Percentiles rank a stretch among this genome's conserved stretches.
phyloP scores from a whole-genome alignment of 2,797 vertebrate species.

The Mionectes olivaceus region DNA sequence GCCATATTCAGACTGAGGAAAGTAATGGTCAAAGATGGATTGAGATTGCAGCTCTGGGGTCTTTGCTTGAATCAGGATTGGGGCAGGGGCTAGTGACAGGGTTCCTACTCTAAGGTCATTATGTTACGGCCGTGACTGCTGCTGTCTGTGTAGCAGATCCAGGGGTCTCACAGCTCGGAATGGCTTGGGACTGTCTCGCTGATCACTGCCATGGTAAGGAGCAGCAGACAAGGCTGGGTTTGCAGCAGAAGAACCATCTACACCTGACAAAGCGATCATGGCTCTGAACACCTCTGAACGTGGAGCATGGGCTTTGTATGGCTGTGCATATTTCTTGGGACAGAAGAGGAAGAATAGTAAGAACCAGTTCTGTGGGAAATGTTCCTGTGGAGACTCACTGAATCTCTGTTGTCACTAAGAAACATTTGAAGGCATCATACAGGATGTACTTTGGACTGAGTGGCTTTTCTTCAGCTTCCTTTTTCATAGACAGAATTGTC shows the following conservation, averaged over 20 bases:
- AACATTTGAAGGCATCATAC: neutral
- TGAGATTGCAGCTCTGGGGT: neutral
- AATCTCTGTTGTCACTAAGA: neutral
- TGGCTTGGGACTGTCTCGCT: neutral
- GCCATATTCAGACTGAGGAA: neutral
- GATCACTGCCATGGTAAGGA: neutral
- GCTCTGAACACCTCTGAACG: neutral
- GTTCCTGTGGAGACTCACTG: neutral
- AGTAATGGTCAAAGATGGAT: neutral
- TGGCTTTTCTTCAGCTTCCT: neutral
- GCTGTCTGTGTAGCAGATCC: neutral
- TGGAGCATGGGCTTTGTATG: neutral
- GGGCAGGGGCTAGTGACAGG: neutral
- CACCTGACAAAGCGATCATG: rapidly evolving
- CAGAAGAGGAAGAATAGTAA: neutral
- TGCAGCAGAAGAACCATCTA: neutral
- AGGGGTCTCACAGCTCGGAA: neutral
- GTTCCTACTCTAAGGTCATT: neutral
- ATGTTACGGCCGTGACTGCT: neutral
- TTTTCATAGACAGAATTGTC: neutral
- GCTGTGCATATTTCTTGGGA: neutral
- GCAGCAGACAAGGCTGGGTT: neutral
- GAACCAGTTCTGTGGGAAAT: neutral
- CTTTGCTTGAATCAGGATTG: neutral
- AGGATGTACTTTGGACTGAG: neutral